Evolutionary conservation across 2,797 vertebrate species (phyloP).

Genomic region (Gambelia wislizenii): DNA sequence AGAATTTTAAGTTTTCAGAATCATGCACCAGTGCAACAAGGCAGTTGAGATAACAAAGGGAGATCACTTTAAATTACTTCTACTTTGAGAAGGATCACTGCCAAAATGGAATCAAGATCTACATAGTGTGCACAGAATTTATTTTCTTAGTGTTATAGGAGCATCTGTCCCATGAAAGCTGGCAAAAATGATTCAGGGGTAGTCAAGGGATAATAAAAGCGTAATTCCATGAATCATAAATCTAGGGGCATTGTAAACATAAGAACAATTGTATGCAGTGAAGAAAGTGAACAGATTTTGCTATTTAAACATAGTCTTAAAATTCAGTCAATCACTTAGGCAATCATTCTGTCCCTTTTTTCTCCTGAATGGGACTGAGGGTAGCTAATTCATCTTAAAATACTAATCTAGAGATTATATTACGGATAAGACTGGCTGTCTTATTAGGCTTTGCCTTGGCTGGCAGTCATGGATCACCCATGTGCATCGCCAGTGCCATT

Average conservation of each 20-base stretch:
- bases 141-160: not conserved
- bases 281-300: not conserved
- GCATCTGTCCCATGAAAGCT: not conserved
- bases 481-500: too few species aligned
- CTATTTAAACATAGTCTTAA: not conserved
- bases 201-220: not conserved
- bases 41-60: not conserved
- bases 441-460: not conserved
- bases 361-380: too few species aligned
- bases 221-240: not conserved
- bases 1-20: not conserved
- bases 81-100: constrained; percentile 5
- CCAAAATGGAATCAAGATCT: not conserved
- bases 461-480: too few species aligned
- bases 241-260: not conserved
- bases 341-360: not conserved
- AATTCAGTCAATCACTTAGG: too few species aligned
- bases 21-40: not conserved
- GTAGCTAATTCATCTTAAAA: not conserved
- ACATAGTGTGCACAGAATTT: not conserved
- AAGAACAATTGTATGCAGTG: not conserved
- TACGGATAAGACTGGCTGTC: not conserved
- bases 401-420: not conserved
- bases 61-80: not conserved
- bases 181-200: not conserved